Conservation (phyloP, 92 coral and sea anemone genomes). For the Porites lobata region DNA sequence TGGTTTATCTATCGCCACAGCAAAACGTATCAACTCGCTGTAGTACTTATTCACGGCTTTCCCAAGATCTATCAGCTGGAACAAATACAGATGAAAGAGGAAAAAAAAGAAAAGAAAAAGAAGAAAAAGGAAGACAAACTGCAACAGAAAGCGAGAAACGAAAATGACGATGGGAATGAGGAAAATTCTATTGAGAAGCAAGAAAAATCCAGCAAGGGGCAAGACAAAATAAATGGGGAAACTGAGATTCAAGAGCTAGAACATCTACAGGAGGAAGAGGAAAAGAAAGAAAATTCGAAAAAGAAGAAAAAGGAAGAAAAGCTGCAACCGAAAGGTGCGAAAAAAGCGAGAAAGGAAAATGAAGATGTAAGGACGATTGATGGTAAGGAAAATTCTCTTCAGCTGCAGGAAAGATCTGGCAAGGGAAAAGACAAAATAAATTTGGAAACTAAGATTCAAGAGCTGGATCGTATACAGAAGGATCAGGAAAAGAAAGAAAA, state of each 20-base stretch:
- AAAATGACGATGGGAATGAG: neutral
- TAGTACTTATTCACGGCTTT: constrained; percentile 75
- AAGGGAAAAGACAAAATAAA: too few relatives aligned
- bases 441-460: neutral
- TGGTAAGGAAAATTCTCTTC: neutral
- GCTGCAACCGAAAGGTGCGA: neutral
- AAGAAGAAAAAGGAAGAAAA: constrained; percentile 40
- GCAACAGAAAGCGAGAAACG: neutral
- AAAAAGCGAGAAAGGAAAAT: constrained; percentile 1
- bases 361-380: neutral
- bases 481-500: neutral
- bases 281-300: constrained; percentile 16
- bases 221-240: neutral
- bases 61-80: constrained; percentile 78
- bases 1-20: constrained; percentile 86
- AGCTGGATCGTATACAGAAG: neutral
- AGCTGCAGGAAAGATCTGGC: neutral
- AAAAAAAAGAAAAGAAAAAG: constrained; percentile 36
- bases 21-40: constrained; percentile 79
- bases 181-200: neutral
- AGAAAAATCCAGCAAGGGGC: neutral
- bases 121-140: constrained; percentile 33
- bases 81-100: constrained; percentile 52
- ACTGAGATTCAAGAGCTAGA: constrained; percentile 73
- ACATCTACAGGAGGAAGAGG: constrained; percentile 52